Base-by-base conservation (phyloP, 2,797 vertebrate genomes). In the Halcyon chelicuti region DNA sequence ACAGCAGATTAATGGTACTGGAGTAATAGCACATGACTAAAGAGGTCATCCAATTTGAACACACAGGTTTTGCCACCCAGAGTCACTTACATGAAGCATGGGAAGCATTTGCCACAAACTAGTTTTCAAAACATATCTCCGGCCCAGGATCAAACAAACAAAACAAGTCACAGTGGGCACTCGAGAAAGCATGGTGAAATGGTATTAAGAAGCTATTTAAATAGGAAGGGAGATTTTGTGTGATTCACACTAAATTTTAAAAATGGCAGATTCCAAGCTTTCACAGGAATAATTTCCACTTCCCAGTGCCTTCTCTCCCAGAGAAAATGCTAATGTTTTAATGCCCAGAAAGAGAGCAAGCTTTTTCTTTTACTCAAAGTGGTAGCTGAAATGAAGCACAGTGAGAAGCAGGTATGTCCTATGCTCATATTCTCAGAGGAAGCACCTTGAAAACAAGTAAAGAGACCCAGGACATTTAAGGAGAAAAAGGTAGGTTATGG, bases 281-380 rank as follows among this genome's bases (percentile, higher is more conserved):
- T 79, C 29, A 78, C 57, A 88, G 60, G 96, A 96, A 88, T 83
- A 90, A 44, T 83, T 95, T 91, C 75, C 46, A 71, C 42, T 57
- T 90, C 67, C 9, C 0, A 0, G 0, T 75, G 10, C 21, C 23
- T 65, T 70, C 19, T 28, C 39, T 65, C 31, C 20, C 62, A 71
- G 44, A 73, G 42, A 70, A 86, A 86, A 94, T 79, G 47, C 37
- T 89, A 71, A 91, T 85, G 29, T 84, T 90, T 84, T 68, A 21
- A 19, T 9, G 80, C 57, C 65, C 73, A 83, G 37, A 93, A 46
- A 91, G 39, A 58, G 65, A 92, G 68, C 17, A 87, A 87, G 42
- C 12, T 61, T 94, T 95, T 94, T 82, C 52, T 88, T 95, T 94
- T 86, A 93, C 76, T 93, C 77, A 77, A 96, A 95, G 35, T 49